Base-by-base conservation (phyloP, 2,113 vertebrate species). In the Rhinolophus ferrumequinum region DNA sequence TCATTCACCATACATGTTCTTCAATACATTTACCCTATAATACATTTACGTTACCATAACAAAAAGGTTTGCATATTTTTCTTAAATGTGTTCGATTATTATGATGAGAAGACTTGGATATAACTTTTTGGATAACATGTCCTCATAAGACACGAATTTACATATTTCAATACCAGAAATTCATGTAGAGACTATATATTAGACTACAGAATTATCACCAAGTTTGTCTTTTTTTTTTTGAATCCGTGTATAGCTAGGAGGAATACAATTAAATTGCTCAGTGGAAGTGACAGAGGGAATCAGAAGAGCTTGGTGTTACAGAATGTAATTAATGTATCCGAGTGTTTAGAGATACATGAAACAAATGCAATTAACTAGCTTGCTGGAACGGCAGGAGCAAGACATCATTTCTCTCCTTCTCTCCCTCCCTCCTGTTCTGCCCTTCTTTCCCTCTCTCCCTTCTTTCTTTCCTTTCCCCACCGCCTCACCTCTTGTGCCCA, bases 281-380 rank as follows among this genome's bases (percentile, higher is more conserved):
- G 94, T 98, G 97, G 94, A 98, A 98, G 98, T 98, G 98, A 98
- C 98, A 98, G 97, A 98, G 95, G 94, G 97, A 98, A 98, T 98
- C 97, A 94, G 98, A 98, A 96, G 88, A 98, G 97, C 97, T 98
- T 96, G 94, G 97, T 97, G 96, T 98, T 99, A 98, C 97, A 98
- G 98, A 98, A 98, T 97, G 98, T 98, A 98, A 98, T 99, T 98
- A 98, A 98, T 98, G 97, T 98, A 97, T 96, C 79, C 41, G 97
- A 94, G 97, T 98, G 97, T 97, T 98, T 98, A 96, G 98, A 98
- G 98, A 97, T 98, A 92, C 81, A 98, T 85, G 98, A 98, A 98
- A 98, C 98, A 98, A 98, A 98, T 98, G 98, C 98, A 98, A 98
- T 99, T 98, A 99, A 98, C 97, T 92, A 97, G 98, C 98, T 97